These are phyloP conservation scores for Cotesia glomerata DNA, from an alignment of 1,140 invertebrate species.

Conservation along the genomic window DNA sequence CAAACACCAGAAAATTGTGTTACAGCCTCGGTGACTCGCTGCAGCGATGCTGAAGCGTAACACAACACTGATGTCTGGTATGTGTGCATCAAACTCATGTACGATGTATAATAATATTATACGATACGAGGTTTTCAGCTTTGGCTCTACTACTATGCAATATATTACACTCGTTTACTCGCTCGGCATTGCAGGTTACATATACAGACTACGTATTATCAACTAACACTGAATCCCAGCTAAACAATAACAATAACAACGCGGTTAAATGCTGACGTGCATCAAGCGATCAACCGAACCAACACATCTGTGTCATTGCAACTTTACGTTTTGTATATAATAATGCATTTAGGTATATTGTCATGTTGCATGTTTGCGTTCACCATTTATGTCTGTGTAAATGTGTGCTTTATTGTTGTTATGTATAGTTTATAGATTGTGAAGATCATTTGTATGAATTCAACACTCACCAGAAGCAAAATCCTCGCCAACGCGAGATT, in stretches of 20 bases:
- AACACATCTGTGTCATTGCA: constrained; percentile 35
- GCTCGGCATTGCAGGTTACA: constrained; percentile 24
- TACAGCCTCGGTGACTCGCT: constrained; percentile 22
- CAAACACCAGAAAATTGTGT: constrained; percentile 38
- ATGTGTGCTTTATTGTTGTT: not conserved
- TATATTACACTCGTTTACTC: not conserved
- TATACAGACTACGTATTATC: constrained; percentile 6
- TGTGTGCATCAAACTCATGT: too few relatives aligned
- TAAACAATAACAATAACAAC: too few relatives aligned
- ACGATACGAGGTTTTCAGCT: too few relatives aligned
- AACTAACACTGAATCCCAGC: too few relatives aligned
- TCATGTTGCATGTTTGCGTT: not conserved
- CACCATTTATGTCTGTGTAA: not conserved
- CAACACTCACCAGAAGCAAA: too few relatives aligned
- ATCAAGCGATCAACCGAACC: constrained; percentile 7
- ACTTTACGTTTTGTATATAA: constrained; percentile 18
- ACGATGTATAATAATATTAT: too few relatives aligned
- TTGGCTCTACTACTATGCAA: not conserved
- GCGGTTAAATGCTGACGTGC: constrained; percentile 11
- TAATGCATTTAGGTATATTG: constrained; percentile 4
- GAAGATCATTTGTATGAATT: too few relatives aligned
- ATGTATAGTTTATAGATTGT: not conserved
- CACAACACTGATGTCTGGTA: not conserved
- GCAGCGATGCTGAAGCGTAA: constrained; percentile 9
- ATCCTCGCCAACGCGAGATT: too few relatives aligned